Percentiles rank a stretch among this genome's conserved stretches.
These are phyloP conservation scores for Molorchus minor DNA, from an alignment of 2,888 invertebrate species.

Conservation along the genomic window DNA sequence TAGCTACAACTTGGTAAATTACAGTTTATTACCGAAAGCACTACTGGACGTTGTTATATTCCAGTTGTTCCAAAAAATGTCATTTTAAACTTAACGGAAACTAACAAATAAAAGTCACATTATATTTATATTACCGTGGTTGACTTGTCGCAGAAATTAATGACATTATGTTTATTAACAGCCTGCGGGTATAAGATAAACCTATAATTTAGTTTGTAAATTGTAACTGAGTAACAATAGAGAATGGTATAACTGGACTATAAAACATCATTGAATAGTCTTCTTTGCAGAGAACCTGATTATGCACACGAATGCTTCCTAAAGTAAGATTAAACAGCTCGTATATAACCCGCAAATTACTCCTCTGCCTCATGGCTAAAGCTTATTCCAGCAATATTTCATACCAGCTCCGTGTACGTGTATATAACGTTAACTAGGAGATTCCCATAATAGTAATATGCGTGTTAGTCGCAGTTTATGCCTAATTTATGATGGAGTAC, in stretches of 20 bases:
- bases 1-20: too few relatives aligned
- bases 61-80: too few relatives aligned
- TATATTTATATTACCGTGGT: too few relatives aligned
- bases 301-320: constrained; percentile 29
- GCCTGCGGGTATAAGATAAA: too few relatives aligned
- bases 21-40: too few relatives aligned
- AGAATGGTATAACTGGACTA: constrained; percentile 3
- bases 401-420: constrained; percentile 1
- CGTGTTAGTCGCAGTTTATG: constrained; percentile 19
- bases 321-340: constrained; percentile 35
- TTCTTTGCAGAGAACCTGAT: constrained; percentile 27
- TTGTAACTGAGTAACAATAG: too few relatives aligned
- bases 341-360: constrained; percentile 33
- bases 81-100: too few relatives aligned
- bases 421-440: constrained; percentile 24
- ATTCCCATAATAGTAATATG: constrained; percentile 26
- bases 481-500: constrained; percentile 31
- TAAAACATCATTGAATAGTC: not conserved
- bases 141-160: too few relatives aligned
- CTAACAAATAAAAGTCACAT: too few relatives aligned
- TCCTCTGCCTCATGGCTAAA: constrained; percentile 21
- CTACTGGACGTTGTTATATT: too few relatives aligned
- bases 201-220: too few relatives aligned
- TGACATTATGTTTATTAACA: too few relatives aligned
- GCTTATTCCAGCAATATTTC: constrained; percentile 20